These are phyloP conservation scores for Microchrysa polita DNA, from an alignment of 2,888 invertebrate species.

Conservation along the genomic window DNA sequence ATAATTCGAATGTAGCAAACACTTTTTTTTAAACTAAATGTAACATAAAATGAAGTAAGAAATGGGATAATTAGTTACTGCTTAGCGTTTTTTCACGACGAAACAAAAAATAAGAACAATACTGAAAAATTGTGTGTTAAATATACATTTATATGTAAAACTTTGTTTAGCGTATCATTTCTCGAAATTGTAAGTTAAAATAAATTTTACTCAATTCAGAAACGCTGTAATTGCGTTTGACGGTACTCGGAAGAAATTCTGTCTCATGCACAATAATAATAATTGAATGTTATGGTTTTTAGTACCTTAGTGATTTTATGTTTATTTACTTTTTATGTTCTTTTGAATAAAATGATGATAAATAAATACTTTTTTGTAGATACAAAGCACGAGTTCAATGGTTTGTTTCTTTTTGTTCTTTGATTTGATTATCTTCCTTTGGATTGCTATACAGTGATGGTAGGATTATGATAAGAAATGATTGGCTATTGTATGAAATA, in stretches of 20 bases:
- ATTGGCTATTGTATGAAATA: too few relatives aligned
- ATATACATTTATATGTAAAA: neutral
- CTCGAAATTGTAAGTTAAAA: neutral
- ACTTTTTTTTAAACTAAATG: neutral
- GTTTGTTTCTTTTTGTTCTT: neutral
- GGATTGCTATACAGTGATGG: neutral
- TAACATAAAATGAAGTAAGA: conserved; percentile 3
- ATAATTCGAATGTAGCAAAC: neutral
- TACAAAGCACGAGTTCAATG: conserved; percentile 3
- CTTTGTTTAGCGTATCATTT: neutral
- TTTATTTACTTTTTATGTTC: conserved; percentile 37
- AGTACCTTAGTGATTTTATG: conserved; percentile 22
- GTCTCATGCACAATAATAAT: conserved; percentile 7
- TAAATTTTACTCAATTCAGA: too few relatives aligned
- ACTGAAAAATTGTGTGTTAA: neutral
- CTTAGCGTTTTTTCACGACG: conserved; percentile 1
- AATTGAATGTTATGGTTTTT: conserved; percentile 26
- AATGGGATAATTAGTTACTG: neutral
- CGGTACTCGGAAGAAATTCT: too few relatives aligned
- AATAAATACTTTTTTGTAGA: conserved; percentile 41
- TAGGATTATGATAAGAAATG: neutral
- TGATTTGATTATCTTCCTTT: neutral
- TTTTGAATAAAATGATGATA: conserved; percentile 18
- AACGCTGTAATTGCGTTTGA: too few relatives aligned
- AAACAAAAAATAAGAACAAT: conserved; percentile 9